phyloP scores from a whole-genome alignment of 2,888 invertebrate species.

The Clitarchus hookeri region DNA sequence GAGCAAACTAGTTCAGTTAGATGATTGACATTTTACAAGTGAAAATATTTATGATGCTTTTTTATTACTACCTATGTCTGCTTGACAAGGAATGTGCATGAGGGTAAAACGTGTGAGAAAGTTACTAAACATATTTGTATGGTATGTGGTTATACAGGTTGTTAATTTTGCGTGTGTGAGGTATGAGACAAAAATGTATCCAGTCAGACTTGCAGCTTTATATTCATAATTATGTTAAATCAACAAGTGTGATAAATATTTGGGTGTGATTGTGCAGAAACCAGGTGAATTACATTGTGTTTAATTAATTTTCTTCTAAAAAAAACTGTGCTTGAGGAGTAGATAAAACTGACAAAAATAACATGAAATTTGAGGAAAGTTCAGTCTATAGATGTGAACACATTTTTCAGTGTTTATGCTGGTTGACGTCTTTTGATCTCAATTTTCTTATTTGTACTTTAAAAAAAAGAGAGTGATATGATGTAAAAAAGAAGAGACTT shows the following conservation, averaged over 20 bases:
- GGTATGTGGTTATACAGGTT: neutral
- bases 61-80: neutral
- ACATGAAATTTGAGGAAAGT: neutral
- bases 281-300: conserved; percentile 10
- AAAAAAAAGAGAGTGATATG: conserved; percentile 27
- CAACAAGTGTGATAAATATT: neutral
- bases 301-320: neutral
- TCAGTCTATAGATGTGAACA: conserved; percentile 28
- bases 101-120: neutral
- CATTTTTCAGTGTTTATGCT: conserved; percentile 36
- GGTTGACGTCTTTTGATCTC: conserved; percentile 42
- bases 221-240: neutral
- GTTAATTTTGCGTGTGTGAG: neutral
- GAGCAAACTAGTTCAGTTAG: neutral
- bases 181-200: neutral
- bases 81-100: neutral
- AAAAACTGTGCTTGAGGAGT: neutral
- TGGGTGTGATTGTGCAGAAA: neutral
- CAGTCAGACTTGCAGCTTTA: conserved; percentile 4
- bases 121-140: neutral
- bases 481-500: neutral
- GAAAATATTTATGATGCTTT: neutral
- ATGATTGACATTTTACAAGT: neutral
- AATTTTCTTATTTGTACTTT: conserved; percentile 43
- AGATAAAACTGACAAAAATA: conserved; percentile 29